Evolutionary conservation across 2,888 invertebrate species (phyloP).

Genomic region (Aphelenchoides bicaudatus): DNA sequence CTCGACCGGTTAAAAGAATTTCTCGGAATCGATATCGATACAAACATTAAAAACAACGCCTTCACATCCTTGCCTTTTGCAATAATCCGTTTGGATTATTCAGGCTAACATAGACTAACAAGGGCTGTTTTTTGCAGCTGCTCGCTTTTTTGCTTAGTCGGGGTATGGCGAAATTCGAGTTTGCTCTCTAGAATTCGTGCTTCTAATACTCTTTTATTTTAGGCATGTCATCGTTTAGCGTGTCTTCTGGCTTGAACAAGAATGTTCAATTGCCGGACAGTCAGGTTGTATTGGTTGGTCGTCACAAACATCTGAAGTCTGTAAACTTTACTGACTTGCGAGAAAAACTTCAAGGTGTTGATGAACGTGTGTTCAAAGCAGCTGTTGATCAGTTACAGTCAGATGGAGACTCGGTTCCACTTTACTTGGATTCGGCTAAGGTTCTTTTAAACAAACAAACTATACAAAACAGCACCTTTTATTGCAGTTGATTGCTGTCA

Average conservation of each 20-base stretch:
- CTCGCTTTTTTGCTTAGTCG: no score
- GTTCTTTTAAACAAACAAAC: slow-evolving; percentile 26
- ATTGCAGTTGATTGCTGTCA: slow-evolving; percentile 41
- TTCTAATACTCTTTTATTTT: no score
- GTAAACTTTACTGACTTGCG: slow-evolving; percentile 23
- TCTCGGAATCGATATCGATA: no score
- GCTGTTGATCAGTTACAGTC: slow-evolving; percentile 31
- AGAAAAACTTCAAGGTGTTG: slow-evolving; percentile 32
- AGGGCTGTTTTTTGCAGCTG: no score
- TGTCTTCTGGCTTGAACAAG: slow-evolving; percentile 26
- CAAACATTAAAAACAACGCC: no score
- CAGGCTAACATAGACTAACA: no score
- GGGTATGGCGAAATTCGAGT: no score
- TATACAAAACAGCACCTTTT: no score
- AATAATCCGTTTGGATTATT: no score
- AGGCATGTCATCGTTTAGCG: slow-evolving; percentile 25
- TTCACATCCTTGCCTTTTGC: no score
- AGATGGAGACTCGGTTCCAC: slow-evolving; percentile 36
- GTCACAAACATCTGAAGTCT: slow-evolving; percentile 29
- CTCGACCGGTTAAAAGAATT: no score
- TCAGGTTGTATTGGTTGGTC: slow-evolving; percentile 35
- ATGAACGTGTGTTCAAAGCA: slow-evolving; percentile 32
- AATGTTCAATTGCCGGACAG: slow-evolving; percentile 20
- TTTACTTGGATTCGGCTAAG: slow-evolving; percentile 46
- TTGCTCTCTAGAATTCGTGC: no score